These are phyloP conservation scores for Amphimedon queenslandica DNA, from an alignment of 37 sponge, comb jelly and placozoan genomes.

Conservation along the genomic window DNA sequence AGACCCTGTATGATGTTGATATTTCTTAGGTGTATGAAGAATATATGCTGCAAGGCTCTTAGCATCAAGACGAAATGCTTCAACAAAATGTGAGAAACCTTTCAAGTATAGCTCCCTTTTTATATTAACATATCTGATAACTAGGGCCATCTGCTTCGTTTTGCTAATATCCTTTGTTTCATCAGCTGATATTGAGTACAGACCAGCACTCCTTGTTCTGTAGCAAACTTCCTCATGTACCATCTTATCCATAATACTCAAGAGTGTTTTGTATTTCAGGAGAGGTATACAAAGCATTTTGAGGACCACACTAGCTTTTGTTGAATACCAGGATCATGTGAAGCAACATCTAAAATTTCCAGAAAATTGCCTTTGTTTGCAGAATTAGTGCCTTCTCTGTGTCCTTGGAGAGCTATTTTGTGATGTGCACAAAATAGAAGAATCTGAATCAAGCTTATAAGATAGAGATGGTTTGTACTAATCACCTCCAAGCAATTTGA, in stretches of 20 bases:
- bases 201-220: neutral
- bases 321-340: constrained; percentile 47
- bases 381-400: neutral
- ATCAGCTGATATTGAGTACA: no score
- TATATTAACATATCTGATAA: no score
- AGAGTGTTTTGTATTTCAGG: constrained; percentile 45
- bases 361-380: neutral
- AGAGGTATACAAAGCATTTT: constrained; percentile 51
- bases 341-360: constrained; percentile 42
- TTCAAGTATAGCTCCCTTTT: constrained; percentile 4
- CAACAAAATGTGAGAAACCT: constrained; percentile 16
- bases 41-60: constrained; percentile 15
- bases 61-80: constrained; percentile 11
- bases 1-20: constrained; percentile 3
- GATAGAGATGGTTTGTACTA: neutral
- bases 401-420: neutral
- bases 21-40: constrained; percentile 11
- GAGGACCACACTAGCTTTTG: constrained; percentile 26
- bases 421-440: neutral
- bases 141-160: no score
- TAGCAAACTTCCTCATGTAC: neutral
- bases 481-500: no score
- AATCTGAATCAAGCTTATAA: neutral
- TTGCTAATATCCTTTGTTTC: no score
- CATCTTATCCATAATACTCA: constrained; percentile 21